Evolutionary conservation across 2,113 vertebrate genomes (phyloP).

Genomic region (Brevimyrus niger): DNA sequence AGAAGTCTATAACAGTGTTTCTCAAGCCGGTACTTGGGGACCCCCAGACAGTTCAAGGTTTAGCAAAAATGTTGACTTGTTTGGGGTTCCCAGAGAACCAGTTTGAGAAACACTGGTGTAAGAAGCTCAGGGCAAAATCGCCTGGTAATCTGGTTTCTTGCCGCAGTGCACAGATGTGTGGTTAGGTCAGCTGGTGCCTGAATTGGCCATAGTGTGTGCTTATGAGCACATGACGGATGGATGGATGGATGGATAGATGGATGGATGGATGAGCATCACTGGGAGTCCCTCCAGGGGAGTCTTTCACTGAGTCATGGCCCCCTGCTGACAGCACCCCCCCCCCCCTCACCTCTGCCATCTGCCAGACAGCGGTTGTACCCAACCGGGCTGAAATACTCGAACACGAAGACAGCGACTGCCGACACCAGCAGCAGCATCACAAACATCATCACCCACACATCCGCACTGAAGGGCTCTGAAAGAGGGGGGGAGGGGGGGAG

Average conservation of each 20-base stretch:
- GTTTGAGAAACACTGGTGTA: background rate
- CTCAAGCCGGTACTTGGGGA: background rate
- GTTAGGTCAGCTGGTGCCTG: background rate
- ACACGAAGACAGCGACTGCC: constrained; percentile 90
- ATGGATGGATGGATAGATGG: background rate
- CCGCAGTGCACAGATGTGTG: background rate
- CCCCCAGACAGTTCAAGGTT: background rate
- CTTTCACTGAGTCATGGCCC: background rate
- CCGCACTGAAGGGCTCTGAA: constrained; percentile 95
- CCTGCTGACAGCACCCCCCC: background rate
- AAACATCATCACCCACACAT: constrained; percentile 99
- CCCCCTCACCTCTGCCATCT: constrained; percentile 86
- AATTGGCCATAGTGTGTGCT: background rate
- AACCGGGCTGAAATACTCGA: constrained; percentile 98
- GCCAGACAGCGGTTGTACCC: constrained; percentile 98
- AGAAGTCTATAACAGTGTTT: background rate
- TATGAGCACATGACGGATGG: background rate
- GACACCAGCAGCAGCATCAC: constrained; percentile 98
- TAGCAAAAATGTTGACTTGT: background rate
- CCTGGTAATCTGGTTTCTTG: background rate
- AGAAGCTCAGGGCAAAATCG: background rate
- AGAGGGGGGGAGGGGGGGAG: constrained; percentile 32
- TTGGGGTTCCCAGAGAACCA: background rate
- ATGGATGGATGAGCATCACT: background rate
- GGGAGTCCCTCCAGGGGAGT: background rate